Evolutionary conservation across 2,888 invertebrate species (phyloP), one percentile per base, ranked within the genome.

Genomic region (Siphonodentalium dalli): DNA sequence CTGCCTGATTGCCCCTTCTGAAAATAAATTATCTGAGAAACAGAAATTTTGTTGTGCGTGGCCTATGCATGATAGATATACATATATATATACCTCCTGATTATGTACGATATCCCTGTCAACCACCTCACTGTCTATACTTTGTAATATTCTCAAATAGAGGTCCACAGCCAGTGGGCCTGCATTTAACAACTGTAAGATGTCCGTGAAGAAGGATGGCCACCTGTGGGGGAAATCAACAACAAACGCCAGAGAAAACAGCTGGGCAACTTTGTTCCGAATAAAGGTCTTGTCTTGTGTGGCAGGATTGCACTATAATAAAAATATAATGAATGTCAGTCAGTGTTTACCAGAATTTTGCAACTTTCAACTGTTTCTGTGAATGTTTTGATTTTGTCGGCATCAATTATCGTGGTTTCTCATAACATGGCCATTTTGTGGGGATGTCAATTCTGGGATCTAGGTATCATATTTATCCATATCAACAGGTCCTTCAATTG

Each of bases 231-330:
- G 73, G 71, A 83, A 86, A 70, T 86, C 86, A 23, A 74, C 75
- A 7, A 85, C 77, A 72, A 85, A 86, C 0, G 84, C 83, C 34
- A 85, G 73, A 2, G 85, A 82, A 57, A 85, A 80, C 13, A 86
- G 72, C 72, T 86, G 86, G 11, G 86, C 85, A 34, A 83, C 80
- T 73, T 86, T 86, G 72, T 86, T 86, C 33, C 80, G 75, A 15
- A 86, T 70, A 68, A 83, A 85, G 20, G 72, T 71, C 57, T 81
- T 80, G 56, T 82, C 80, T 42, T 63, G 57, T 9, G 51, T 58
- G 11, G 46, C 53, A 18, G 49, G 54, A 45, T 58, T 54, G 35
- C 72, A 61, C 72, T 76, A 66, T 27, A 41, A 50, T 13, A 31
- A 11, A 31, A n/a, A n/a, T n/a, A n/a, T n/a, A n/a, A n/a, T 1